Evolutionary conservation across 2,888 invertebrate species (phyloP), one percentile per base, ranked within the genome.

Genomic region (Fragum fragum): DNA sequence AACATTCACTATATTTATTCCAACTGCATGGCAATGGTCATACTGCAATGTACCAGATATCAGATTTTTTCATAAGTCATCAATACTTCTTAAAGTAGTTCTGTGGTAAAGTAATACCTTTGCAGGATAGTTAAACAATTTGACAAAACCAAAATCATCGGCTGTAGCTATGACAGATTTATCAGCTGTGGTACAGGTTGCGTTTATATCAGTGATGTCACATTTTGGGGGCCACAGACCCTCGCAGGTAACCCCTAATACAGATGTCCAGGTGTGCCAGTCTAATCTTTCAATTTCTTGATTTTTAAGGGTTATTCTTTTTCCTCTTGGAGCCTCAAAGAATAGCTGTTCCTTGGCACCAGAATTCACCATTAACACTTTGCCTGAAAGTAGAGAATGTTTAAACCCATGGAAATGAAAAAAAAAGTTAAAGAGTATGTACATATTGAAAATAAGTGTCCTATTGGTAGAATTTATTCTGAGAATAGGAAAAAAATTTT

Each of bases 121-220:
- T 2, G 91, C 93, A 47, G 95, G 95, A 86, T 93, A 95, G 23
- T 93, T 88, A 87, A 95, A 95, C 28, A 95, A 86, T 76, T 95
- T 95, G n/a, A 95, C 93, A 84, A 94, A 93, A 47, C 95, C 95
- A 89, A 94, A 94, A 83, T 95, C 95, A 88, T 95, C 95, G 5
- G 91, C 95, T 32, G 94, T 94, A 9, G 94, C 95, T 53, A 95
- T 87, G 16, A 95, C 81, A 70, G 89, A 88, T 66, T 89, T 90
- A 79, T 93, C 93, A 63, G 86, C 86, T 5, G 93, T 90, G 29
- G 94, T 89, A 81, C 92, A 91, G 7, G 94, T 85, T 16, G 94
- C 94, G 86, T 95, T 95, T 23, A 95, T 93, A 83, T 95, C 95
- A 3, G 95, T 95, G 53, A 95, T 91, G 87, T 95, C 95, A 90